These are phyloP conservation scores for Anniella stebbinsi DNA, from an alignment of 2,797 vertebrate species.

Conservation along the genomic window DNA sequence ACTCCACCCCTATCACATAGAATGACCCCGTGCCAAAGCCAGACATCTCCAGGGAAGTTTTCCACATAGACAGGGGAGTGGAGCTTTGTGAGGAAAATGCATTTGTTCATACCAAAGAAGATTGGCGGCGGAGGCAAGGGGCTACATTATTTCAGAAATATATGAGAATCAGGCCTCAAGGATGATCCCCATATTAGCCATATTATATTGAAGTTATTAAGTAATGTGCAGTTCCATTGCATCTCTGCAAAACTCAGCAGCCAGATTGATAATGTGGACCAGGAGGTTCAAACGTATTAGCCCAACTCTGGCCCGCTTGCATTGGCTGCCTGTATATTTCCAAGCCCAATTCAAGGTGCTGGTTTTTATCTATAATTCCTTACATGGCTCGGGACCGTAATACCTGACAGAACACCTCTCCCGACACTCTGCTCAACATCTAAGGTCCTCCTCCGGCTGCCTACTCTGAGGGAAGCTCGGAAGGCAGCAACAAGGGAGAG, in stretches of 20 bases:
- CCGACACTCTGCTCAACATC: too few relatives aligned
- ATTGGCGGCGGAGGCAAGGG: not conserved
- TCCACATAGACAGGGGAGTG: not conserved
- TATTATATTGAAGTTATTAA: not conserved
- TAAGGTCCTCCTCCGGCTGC: too few relatives aligned
- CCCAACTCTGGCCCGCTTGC: too few relatives aligned
- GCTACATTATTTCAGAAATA: not conserved
- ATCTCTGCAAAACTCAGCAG: not conserved
- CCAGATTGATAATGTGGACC: too few relatives aligned
- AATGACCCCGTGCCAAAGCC: not conserved
- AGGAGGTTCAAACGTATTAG: too few relatives aligned
- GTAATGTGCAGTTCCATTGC: not conserved
- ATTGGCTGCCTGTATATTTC: too few relatives aligned
- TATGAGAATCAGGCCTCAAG: not conserved
- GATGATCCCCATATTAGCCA: not conserved
- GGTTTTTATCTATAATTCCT: too few relatives aligned
- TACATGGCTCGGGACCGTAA: too few relatives aligned
- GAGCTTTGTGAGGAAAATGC: not conserved
- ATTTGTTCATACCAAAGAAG: not conserved
- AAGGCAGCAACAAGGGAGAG: too few relatives aligned
- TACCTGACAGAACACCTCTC: too few relatives aligned
- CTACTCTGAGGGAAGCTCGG: too few relatives aligned
- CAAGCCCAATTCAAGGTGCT: too few relatives aligned
- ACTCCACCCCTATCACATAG: not conserved
- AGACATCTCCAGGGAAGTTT: not conserved